Percentiles rank a stretch among this genome's conserved stretches.
Evolutionary conservation across 37 sponge, comb jelly and placozoan genomes (phyloP).

Genomic region (Dysidea cf. avara): DNA sequence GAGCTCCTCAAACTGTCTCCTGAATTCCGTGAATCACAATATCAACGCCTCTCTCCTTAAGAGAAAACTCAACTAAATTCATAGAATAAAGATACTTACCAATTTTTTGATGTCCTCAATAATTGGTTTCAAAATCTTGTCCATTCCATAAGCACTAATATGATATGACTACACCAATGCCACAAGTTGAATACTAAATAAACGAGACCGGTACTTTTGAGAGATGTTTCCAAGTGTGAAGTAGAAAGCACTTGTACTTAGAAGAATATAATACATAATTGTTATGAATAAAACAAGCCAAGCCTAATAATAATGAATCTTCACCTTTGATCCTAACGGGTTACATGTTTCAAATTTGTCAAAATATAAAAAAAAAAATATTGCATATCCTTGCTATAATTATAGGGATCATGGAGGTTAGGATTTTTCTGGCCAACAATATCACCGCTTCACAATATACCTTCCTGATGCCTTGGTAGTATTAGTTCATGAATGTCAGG

Average conservation of each 20-base stretch:
- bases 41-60: constrained; percentile 9
- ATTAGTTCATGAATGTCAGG: too few relatives aligned
- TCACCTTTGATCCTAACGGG: constrained; percentile 28
- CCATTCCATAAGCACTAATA: constrained; percentile 12
- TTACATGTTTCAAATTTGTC: constrained; percentile 34
- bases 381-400: too few relatives aligned
- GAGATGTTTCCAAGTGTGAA: constrained; percentile 32
- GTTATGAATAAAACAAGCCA: too few relatives aligned
- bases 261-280: too few relatives aligned
- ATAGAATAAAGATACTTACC: too few relatives aligned
- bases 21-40: constrained; percentile 2
- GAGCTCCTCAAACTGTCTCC: constrained; percentile 4
- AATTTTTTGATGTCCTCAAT: constrained; percentile 30
- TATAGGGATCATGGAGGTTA: too few relatives aligned
- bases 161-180: neutral
- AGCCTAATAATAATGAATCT: constrained; percentile 35
- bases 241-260: constrained; percentile 40
- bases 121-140: constrained; percentile 29
- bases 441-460: too few relatives aligned
- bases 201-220: constrained; percentile 9
- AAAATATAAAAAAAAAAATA: constrained; percentile 25
- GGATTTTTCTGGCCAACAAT: too few relatives aligned
- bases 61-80: too few relatives aligned
- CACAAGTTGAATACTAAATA: constrained; percentile 18
- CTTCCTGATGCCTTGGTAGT: too few relatives aligned